A percentile compares a stretch with the other conserved stretches of the same genome.
Evolutionary conservation across 2,888 invertebrate species (phyloP).

Genomic region (Agrotis puta): DNA sequence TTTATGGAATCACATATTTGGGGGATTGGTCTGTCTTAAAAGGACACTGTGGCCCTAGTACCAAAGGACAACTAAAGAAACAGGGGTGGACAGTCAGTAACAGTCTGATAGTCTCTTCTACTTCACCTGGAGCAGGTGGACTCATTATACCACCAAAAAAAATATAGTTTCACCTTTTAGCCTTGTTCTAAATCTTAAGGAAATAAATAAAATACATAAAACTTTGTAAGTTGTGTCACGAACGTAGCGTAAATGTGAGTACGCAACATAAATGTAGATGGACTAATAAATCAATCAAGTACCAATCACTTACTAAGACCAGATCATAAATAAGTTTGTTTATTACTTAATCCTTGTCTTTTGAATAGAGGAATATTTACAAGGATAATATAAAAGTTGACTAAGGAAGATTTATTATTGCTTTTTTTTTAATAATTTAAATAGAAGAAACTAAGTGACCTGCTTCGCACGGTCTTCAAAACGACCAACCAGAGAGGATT

Average conservation of each 20-base stretch:
- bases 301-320: slow-evolving; percentile 10
- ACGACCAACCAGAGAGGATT: too few species aligned
- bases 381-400: background rate
- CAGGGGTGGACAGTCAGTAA: too few species aligned
- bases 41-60: too few species aligned
- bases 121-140: too few species aligned
- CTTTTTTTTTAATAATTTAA: background rate
- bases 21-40: too few species aligned
- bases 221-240: slow-evolving; percentile 12
- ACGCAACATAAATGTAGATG: slow-evolving; percentile 22
- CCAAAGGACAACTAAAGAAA: too few species aligned
- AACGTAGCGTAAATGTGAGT: background rate
- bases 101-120: too few species aligned
- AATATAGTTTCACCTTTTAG: too few species aligned
- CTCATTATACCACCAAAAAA: too few species aligned
- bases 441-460: too few species aligned
- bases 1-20: too few species aligned
- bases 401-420: background rate
- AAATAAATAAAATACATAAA: slow-evolving; percentile 10
- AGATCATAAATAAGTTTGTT: slow-evolving; percentile 24
- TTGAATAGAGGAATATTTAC: background rate
- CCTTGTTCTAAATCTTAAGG: background rate
- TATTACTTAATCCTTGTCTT: slow-evolving; percentile 23
- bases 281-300: slow-evolving; percentile 42
- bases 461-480: too few species aligned